Evolutionary conservation across 2,888 invertebrate genomes (phyloP), one percentile per base, ranked within the genome.

Genomic region (Smittia aterrima): DNA sequence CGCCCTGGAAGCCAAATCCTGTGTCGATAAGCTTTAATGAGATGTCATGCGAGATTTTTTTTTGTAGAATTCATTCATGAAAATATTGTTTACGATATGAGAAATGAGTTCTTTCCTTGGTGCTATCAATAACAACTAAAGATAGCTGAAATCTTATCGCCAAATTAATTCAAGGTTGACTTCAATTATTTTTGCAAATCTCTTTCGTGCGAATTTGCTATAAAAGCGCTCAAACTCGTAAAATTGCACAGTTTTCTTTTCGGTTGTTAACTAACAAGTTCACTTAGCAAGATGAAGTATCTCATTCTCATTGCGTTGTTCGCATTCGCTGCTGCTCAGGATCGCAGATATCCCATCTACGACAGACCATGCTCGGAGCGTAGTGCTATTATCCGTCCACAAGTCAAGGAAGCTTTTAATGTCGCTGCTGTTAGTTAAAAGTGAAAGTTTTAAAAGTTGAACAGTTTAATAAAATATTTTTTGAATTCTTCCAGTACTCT

Each of bases 321-420:
- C 16, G 47, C 47, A 13, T 6, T 47, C 16, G 47, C 47, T n/a
- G 11, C n/a, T 6, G 47, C 47, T 3, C 47, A 47, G 11, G 47
- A 47, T 3, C 32, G 32, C 32, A 32, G 32, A 32, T 47, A 16
- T 11, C 47, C 47, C 2, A 16, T n/a, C 11, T 47, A 13, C 47
- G 47, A 47, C 47, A 47, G 47, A 47, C 47, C 47, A n/a, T 47
- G 47, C 47, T 47, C 47, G 47, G 47, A 47, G 16, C 47, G 47
- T 3, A 47, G 47, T 47, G 47, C 11, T 6, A 47, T 47, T 3
- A n/a, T 47, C 11, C 47, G 47, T 16, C 47, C 47, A 6, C 7
- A 47, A 13, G 47, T 47, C 11, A 47, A 47, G 47, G 11, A 2
- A 6, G 47, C 47, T 2, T 47, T 47, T 16, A 47, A 47, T n/a